Percentiles rank a stretch among this genome's conserved stretches.
phyloP scores from a whole-genome alignment of 2,888 invertebrate genomes.

The Vesta saturnalis region DNA sequence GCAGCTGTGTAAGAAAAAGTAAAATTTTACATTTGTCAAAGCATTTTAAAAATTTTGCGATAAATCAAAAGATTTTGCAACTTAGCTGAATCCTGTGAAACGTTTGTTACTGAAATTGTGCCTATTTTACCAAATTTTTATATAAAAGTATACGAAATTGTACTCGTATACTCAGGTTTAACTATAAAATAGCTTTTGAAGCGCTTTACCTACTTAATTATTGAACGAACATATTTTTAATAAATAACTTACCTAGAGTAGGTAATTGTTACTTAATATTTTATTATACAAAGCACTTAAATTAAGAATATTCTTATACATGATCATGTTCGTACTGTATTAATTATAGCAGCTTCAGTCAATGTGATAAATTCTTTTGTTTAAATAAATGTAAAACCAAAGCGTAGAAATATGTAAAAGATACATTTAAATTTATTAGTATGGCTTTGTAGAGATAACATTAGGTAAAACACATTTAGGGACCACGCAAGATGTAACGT shows the following conservation, averaged over 20 bases:
- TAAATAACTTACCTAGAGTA: background rate
- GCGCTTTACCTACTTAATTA: constrained; percentile 28
- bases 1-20: background rate
- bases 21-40: background rate
- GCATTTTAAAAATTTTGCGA: background rate
- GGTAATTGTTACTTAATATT: constrained; percentile 25
- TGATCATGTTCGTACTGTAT: too few species aligned
- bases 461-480: too few species aligned
- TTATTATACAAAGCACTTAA: constrained; percentile 6
- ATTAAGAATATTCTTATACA: background rate
- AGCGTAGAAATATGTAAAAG: too few species aligned
- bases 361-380: too few species aligned
- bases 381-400: too few species aligned
- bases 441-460: too few species aligned
- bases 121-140: constrained; percentile 25
- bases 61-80: constrained; percentile 6
- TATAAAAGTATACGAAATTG: constrained; percentile 27
- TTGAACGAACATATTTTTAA: constrained; percentile 18
- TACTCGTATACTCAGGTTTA: constrained; percentile 37
- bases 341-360: too few species aligned
- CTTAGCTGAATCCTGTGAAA: constrained; percentile 10
- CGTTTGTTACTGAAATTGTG: constrained; percentile 32
- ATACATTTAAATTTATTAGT: too few species aligned
- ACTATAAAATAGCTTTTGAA: constrained; percentile 35
- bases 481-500: too few species aligned